A percentile compares a stretch with the other conserved stretches of the same genome.
Conservation (phyloP, 2,888 invertebrate species). For the Drosophila leonis region DNA sequence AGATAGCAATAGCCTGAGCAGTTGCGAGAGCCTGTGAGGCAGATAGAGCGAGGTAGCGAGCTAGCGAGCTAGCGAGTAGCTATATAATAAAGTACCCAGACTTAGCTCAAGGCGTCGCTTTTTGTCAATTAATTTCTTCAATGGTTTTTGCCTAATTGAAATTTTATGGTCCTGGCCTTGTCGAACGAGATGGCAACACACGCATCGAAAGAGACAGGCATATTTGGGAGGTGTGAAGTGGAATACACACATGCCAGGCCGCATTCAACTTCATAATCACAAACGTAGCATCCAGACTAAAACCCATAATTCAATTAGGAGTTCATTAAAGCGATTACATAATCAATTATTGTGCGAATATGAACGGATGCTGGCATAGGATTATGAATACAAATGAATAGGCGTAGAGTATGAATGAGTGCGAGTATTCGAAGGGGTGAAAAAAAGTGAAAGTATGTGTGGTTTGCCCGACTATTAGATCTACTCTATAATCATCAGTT, state of each 20-base stretch:
- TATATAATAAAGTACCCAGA: constrained; percentile 26
- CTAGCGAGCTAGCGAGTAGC: neutral
- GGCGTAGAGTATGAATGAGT: neutral
- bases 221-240: neutral
- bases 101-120: constrained; percentile 62
- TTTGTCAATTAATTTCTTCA: constrained; percentile 82
- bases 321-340: constrained; percentile 77
- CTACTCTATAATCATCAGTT: neutral
- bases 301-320: constrained; percentile 69
- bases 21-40: constrained; percentile 6
- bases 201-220: neutral
- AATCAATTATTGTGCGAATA: constrained; percentile 65
- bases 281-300: constrained; percentile 38
- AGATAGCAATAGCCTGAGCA: constrained; percentile 33
- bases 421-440: neutral
- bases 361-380: constrained; percentile 35
- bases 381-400: constrained; percentile 25
- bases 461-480: neutral
- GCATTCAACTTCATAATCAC: constrained; percentile 19
- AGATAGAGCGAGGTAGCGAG: neutral
- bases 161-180: constrained; percentile 66
- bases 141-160: constrained; percentile 83
- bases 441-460: neutral
- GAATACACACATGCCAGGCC: neutral
- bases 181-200: neutral